Conservation (phyloP, 1,140 invertebrate species). For the Polypedilum vanderplanki region DNA sequence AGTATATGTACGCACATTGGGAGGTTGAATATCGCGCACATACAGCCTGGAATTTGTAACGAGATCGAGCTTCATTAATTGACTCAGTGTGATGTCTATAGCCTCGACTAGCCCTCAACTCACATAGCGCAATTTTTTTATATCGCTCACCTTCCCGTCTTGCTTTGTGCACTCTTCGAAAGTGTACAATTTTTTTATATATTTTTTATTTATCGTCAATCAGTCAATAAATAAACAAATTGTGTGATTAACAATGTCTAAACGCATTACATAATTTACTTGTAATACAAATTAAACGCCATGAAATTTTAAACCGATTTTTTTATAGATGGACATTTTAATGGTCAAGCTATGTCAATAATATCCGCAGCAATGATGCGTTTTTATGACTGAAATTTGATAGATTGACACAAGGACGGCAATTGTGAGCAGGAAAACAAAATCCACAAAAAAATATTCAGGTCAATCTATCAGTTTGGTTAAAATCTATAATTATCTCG, state of each 20-base stretch:
- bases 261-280: slow-evolving; percentile 19
- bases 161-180: not conserved
- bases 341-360: too few relatives aligned
- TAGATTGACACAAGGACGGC: too few relatives aligned
- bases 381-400: too few relatives aligned
- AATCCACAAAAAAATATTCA: too few relatives aligned
- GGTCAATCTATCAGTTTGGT: too few relatives aligned
- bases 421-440: too few relatives aligned
- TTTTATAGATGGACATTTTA: not conserved
- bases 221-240: slow-evolving; percentile 19
- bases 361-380: too few relatives aligned
- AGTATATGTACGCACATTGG: not conserved
- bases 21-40: slow-evolving; percentile 1
- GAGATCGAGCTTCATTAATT: slow-evolving; percentile 28
- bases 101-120: slow-evolving; percentile 2
- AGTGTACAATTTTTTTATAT: not conserved
- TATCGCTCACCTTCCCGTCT: not conserved
- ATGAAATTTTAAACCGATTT: slow-evolving; percentile 14
- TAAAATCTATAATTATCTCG: too few relatives aligned
- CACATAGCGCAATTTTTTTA: not conserved
- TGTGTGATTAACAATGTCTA: slow-evolving; percentile 18
- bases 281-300: slow-evolving; percentile 3
- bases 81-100: slow-evolving; percentile 25
- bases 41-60: slow-evolving; percentile 17
- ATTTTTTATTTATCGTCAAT: not conserved